Conservation (phyloP, 2,797 vertebrate species). For the Myripristis jacobus region DNA sequence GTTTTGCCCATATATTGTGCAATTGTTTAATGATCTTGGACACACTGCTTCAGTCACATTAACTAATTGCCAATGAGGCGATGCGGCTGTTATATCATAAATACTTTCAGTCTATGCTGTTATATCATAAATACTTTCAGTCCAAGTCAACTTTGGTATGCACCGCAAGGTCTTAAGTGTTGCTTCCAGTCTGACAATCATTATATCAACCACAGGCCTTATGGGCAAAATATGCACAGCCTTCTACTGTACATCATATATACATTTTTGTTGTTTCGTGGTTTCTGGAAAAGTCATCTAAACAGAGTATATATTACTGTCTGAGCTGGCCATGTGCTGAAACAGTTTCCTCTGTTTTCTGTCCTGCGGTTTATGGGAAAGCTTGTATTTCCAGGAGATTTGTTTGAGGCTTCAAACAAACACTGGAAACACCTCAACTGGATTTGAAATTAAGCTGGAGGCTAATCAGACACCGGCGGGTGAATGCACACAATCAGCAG, state of each 20-base stretch:
- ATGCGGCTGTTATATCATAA: conserved; percentile 1
- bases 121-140: not conserved
- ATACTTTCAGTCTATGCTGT: not conserved
- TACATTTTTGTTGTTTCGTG: conserved; percentile 46
- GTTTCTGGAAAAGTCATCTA: conserved; percentile 52
- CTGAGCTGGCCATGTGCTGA: conserved; percentile 66
- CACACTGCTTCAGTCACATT: too few relatives aligned
- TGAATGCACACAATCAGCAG: conserved; percentile 70
- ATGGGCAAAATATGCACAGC: not conserved
- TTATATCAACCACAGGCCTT: conserved; percentile 6
- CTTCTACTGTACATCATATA: conserved; percentile 25
- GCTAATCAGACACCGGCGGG: conserved; percentile 59
- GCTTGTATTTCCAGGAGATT: conserved; percentile 74
- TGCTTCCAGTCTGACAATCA: not conserved
- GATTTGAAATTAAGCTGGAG: conserved; percentile 72
- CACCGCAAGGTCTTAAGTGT: not conserved
- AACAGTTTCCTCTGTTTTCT: conserved; percentile 62
- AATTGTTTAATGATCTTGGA: too few relatives aligned
- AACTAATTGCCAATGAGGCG: not conserved
- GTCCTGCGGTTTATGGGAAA: conserved; percentile 64
- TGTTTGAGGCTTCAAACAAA: conserved; percentile 71
- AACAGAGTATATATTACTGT: conserved; percentile 45
- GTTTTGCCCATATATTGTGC: too few relatives aligned
- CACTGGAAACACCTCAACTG: conserved; percentile 75
- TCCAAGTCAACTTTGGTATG: not conserved